A percentile compares a stretch with the other conserved stretches of the same genome.
Conservation (phyloP, 2,113 vertebrate genomes). For the Macroglossus sobrinus region DNA sequence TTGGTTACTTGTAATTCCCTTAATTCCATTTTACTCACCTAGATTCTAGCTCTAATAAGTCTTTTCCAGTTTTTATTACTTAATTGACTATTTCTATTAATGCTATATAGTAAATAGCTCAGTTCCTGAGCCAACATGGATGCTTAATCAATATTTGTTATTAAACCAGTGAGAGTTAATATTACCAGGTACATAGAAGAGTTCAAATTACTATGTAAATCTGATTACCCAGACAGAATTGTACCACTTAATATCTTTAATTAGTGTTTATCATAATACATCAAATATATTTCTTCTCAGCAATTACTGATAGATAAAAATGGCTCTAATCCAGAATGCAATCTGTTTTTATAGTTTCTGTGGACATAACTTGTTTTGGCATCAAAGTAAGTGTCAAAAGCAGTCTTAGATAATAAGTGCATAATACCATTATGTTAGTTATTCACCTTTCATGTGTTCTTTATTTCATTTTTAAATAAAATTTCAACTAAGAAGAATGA, state of each 20-base stretch:
- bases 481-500: not conserved
- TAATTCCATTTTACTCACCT: not conserved
- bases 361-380: not conserved
- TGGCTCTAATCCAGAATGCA: not conserved
- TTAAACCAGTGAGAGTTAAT: not conserved
- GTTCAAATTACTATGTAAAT: not conserved
- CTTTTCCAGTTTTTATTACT: not conserved
- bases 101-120: not conserved
- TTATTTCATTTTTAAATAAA: not conserved
- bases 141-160: not conserved
- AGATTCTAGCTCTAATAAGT: not conserved
- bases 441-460: not conserved
- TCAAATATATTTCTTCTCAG: not conserved
- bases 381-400: slow-evolving; percentile 37
- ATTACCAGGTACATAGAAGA: not conserved
- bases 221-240: not conserved
- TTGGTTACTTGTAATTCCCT: not conserved
- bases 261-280: not conserved
- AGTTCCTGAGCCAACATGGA: not conserved
- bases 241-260: not conserved
- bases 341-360: slow-evolving; percentile 4
- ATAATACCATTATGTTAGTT: not conserved
- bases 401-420: not conserved
- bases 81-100: not conserved
- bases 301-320: not conserved